A percentile compares a stretch with the other conserved stretches of the same genome.
Evolutionary conservation across 2,113 vertebrate genomes (phyloP).

Genomic region (Lagopus muta): DNA sequence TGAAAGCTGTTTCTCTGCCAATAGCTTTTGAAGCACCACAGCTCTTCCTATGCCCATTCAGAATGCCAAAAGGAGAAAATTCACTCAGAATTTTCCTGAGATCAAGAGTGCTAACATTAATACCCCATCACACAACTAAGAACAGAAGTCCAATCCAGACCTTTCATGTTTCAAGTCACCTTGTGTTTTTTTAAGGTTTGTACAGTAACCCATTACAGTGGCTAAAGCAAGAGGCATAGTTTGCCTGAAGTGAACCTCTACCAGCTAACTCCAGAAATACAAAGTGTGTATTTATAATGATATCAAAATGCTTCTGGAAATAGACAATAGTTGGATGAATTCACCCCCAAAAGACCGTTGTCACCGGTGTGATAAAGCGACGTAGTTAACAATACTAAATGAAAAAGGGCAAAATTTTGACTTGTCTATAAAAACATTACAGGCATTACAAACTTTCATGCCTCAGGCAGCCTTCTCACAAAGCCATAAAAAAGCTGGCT

Average conservation of each 20-base stretch:
- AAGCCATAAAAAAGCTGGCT: background rate
- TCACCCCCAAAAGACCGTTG: background rate
- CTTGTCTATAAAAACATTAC: background rate
- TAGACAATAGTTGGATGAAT: accelerated
- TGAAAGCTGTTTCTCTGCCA: background rate
- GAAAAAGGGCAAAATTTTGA: background rate
- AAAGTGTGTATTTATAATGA: background rate
- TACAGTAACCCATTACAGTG: background rate
- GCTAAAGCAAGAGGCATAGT: background rate
- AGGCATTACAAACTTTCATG: background rate
- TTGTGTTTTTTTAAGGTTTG: background rate
- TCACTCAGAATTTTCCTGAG: background rate
- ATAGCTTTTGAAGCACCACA: background rate
- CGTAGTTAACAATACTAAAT: background rate
- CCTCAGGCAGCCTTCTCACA: background rate
- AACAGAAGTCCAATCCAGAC: background rate
- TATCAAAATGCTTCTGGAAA: background rate
- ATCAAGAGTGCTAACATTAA: background rate
- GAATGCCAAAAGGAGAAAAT: background rate
- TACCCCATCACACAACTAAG: background rate
- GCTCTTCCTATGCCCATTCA: background rate
- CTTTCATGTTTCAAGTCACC: background rate
- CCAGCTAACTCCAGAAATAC: background rate
- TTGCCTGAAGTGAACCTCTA: background rate
- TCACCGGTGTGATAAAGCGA: background rate